Evolutionary conservation across 2,888 invertebrate species (phyloP).

Genomic region (Dioctria linearis): DNA sequence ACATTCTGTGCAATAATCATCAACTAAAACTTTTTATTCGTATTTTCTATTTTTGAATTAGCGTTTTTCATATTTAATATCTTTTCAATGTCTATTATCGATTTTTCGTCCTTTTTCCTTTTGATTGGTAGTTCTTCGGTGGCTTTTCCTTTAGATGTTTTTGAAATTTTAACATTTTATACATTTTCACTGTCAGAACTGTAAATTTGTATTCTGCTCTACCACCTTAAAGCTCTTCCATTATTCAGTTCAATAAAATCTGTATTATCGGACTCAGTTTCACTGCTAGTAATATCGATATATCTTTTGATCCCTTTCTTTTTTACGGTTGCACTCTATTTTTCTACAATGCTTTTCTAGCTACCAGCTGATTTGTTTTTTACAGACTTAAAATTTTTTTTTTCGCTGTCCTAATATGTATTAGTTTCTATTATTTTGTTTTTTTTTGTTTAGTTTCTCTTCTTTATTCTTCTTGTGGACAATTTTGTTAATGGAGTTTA

Average conservation of each 20-base stretch:
- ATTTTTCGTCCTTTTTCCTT: conserved; percentile 3
- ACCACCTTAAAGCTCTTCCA: conserved; percentile 5
- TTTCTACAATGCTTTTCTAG: conserved; percentile 1
- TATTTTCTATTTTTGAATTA: no score
- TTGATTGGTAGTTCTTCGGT: conserved; percentile 14
- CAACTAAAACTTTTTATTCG: no score
- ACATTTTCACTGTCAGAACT: conserved; percentile 6
- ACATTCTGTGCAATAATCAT: no score
- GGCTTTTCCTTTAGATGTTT: conserved; percentile 13
- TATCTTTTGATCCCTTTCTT: background rate
- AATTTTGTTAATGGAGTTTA: conserved; percentile 16
- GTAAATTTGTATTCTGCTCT: conserved; percentile 14
- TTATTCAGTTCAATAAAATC: conserved; percentile 17
- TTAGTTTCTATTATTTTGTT: background rate
- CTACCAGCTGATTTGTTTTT: conserved; percentile 14
- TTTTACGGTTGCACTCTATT: background rate
- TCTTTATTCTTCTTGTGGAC: conserved; percentile 10
- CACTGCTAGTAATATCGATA: conserved; percentile 24
- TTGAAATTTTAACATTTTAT: conserved; percentile 12
- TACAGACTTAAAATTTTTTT: conserved; percentile 10
- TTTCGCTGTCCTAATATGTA: background rate
- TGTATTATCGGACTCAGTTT: conserved; percentile 7
- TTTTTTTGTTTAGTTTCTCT: background rate
- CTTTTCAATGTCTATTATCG: background rate
- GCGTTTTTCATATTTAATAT: no score